A percentile compares a stretch with the other conserved stretches of the same genome.
Evolutionary conservation across 2,888 invertebrate species (phyloP).

Genomic region (Hirtodrosophila histrioides): DNA sequence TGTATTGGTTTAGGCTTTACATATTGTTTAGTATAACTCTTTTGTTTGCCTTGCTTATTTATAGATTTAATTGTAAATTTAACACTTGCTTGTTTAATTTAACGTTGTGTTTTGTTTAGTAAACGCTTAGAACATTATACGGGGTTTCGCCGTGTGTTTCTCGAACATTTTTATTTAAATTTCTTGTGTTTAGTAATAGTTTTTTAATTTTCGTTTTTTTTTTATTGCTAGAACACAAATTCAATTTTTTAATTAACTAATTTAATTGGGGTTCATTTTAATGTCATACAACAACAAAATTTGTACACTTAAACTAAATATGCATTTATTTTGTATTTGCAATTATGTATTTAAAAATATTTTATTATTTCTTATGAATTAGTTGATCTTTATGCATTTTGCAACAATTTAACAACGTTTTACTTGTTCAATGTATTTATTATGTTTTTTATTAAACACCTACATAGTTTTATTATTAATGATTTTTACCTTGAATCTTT

Average conservation of each 20-base stretch:
- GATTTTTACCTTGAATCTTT: conserved; percentile 65
- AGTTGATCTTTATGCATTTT: conserved; percentile 72
- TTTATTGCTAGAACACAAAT: conserved; percentile 81
- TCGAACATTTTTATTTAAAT: conserved; percentile 61
- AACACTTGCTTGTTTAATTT: conserved; percentile 77
- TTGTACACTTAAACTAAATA: conserved; percentile 77
- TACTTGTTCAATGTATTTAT: conserved; percentile 67
- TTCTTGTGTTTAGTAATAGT: conserved; percentile 55
- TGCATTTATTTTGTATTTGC: conserved; percentile 51
- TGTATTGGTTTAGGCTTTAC: conserved; percentile 52
- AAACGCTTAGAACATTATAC: conserved; percentile 75
- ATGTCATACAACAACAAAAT: conserved; percentile 80
- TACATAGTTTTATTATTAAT: conserved; percentile 69
- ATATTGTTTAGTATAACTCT: conserved; percentile 58
- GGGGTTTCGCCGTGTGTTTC: conserved; percentile 54
- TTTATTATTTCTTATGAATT: conserved; percentile 67
- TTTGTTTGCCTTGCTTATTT: conserved; percentile 64
- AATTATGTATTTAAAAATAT: conserved; percentile 77
- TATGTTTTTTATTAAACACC: conserved; percentile 64
- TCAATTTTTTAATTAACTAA: conserved; percentile 71
- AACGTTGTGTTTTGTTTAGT: conserved; percentile 71
- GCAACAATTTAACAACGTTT: conserved; percentile 77
- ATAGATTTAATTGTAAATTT: conserved; percentile 77
- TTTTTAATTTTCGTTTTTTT: conserved; percentile 56
- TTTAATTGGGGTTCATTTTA: conserved; percentile 70